These are phyloP conservation scores for Hypena proboscidalis DNA, from an alignment of 2,888 invertebrate genomes.

Conservation along the genomic window DNA sequence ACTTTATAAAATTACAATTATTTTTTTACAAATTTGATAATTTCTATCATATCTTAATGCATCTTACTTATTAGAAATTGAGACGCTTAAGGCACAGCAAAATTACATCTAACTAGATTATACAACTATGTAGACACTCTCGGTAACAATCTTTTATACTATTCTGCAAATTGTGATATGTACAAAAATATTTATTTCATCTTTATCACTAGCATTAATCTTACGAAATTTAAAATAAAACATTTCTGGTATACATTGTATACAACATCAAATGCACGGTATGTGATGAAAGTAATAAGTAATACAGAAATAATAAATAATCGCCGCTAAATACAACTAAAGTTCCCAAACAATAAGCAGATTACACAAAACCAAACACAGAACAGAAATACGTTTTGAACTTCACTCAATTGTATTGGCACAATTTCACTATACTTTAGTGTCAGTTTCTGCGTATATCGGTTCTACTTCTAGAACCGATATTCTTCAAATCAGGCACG, in stretches of 20 bases:
- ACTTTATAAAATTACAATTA: constrained; percentile 70
- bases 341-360: constrained; percentile 30
- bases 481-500: constrained; percentile 82
- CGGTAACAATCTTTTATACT: constrained; percentile 74
- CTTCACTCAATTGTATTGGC: constrained; percentile 61
- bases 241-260: constrained; percentile 27
- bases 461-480: constrained; percentile 78
- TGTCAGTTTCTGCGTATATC: constrained; percentile 54
- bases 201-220: constrained; percentile 63
- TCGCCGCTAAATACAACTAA: constrained; percentile 38
- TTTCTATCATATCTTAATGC: constrained; percentile 62
- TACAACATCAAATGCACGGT: constrained; percentile 43
- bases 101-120: constrained; percentile 78
- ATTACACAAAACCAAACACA: constrained; percentile 40
- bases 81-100: constrained; percentile 84
- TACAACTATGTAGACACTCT: constrained; percentile 73
- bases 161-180: constrained; percentile 81
- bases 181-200: constrained; percentile 81
- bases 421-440: constrained; percentile 64
- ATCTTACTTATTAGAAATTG: constrained; percentile 80
- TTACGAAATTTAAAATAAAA: constrained; percentile 37
- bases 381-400: constrained; percentile 44
- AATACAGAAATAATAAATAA: constrained; percentile 42
- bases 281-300: constrained; percentile 49
- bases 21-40: constrained; percentile 73